Conservation (phyloP, 2,797 vertebrate species). For the Enteromius paludinosus region DNA sequence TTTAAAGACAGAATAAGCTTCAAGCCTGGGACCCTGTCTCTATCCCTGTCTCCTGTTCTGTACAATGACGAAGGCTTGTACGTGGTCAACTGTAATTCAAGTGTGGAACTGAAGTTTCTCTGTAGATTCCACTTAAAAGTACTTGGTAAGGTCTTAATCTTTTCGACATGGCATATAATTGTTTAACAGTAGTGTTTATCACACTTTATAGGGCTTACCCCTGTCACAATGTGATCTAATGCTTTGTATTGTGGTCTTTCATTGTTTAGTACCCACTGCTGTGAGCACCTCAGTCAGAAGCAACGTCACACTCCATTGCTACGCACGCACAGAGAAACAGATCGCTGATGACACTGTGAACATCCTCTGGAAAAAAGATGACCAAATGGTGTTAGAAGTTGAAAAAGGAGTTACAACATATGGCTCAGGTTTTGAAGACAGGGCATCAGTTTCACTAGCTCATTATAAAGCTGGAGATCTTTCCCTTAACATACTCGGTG, state of each 20-base stretch:
- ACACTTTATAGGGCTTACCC: not conserved
- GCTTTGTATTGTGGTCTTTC: not conserved
- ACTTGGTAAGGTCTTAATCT: not conserved
- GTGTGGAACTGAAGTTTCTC: not conserved
- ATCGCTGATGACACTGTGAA: not conserved
- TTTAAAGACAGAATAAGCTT: not conserved
- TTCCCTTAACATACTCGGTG: not conserved
- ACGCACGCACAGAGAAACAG: not conserved
- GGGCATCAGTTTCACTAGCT: not conserved
- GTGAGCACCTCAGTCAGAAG: not conserved
- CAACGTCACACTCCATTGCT: slow-evolving; percentile 25
- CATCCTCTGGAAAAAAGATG: slow-evolving; percentile 35
- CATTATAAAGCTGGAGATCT: slow-evolving; percentile 22
- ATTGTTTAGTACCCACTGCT: slow-evolving; percentile 4
- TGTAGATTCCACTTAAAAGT: slow-evolving; percentile 1
- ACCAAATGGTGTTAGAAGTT: not conserved
- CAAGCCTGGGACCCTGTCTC: not conserved
- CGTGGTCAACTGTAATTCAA: not conserved
- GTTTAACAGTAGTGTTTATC: not conserved
- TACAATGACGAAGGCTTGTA: slow-evolving; percentile 43
- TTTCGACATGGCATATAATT: not conserved
- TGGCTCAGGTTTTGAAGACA: not conserved
- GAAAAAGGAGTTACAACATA: not conserved
- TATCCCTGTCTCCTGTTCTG: not conserved
- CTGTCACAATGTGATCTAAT: not conserved